Evolutionary conservation across 2,888 invertebrate species (phyloP).

Genomic region (Latheticus oryzae): DNA sequence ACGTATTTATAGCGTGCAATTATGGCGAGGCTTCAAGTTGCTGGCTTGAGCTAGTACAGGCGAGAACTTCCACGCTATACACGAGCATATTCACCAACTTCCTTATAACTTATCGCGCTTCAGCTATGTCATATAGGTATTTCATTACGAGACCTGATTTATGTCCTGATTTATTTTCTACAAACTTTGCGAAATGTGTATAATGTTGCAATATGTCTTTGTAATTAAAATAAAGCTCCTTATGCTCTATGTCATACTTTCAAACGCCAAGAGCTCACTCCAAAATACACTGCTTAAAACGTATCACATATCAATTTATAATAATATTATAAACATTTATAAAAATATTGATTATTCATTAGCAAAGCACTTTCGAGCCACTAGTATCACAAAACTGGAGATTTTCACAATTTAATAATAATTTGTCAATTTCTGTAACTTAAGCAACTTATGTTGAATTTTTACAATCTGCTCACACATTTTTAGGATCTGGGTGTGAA

Average conservation of each 20-base stretch:
- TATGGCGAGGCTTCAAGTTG: slow-evolving; percentile 63
- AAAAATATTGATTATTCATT: too few species aligned
- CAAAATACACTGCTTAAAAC: too few species aligned
- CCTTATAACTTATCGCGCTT: slow-evolving; percentile 57
- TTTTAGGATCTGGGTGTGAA: too few species aligned
- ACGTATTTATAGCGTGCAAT: slow-evolving; percentile 65
- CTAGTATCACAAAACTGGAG: too few species aligned
- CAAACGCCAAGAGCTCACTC: too few species aligned
- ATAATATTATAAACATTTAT: too few species aligned
- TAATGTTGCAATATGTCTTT: slow-evolving; percentile 49
- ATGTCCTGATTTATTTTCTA: slow-evolving; percentile 60
- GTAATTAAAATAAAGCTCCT: slow-evolving; percentile 54
- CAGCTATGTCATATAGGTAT: slow-evolving; percentile 64
- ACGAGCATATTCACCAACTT: slow-evolving; percentile 59
- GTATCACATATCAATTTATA: too few species aligned
- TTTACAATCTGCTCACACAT: too few species aligned
- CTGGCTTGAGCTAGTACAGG: slow-evolving; percentile 48
- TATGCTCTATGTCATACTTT: slow-evolving; percentile 21
- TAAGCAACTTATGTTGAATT: too few species aligned
- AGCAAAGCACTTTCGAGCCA: not conserved
- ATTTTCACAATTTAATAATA: too few species aligned
- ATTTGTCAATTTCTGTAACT: too few species aligned
- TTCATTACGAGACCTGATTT: slow-evolving; percentile 65
- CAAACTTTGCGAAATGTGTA: slow-evolving; percentile 56
- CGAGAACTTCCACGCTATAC: slow-evolving; percentile 53